phyloP scores from a whole-genome alignment of 1,140 invertebrate genomes.

The Brachionus calyciflorus region DNA sequence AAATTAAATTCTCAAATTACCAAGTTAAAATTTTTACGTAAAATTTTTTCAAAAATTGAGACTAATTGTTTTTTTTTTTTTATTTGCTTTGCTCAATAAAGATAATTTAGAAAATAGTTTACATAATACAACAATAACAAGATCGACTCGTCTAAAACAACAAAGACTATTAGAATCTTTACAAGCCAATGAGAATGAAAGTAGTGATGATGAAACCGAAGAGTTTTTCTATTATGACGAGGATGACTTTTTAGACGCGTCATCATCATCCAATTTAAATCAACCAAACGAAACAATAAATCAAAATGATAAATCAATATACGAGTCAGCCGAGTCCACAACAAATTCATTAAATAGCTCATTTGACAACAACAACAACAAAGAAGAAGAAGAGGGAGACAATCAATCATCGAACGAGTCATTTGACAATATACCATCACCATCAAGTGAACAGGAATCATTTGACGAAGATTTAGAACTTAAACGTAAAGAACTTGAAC shows the following conservation, averaged over 20 bases:
- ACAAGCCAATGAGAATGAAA: background rate
- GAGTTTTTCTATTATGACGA: conserved; percentile 26
- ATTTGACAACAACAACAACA: background rate
- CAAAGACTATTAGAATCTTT: conserved; percentile 35
- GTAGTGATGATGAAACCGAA: conserved; percentile 3
- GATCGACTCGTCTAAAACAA: conserved; percentile 38
- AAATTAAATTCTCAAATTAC: background rate
- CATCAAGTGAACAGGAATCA: background rate
- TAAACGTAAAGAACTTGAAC: conserved; percentile 17
- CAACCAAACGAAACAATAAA: background rate
- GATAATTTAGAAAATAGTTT: conserved; percentile 13
- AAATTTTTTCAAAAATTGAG: background rate
- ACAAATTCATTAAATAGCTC: background rate
- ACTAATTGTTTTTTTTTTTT: background rate
- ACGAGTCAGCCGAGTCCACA: conserved; percentile 15
- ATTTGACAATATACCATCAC: background rate
- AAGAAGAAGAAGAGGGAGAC: background rate
- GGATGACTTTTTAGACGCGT: background rate
- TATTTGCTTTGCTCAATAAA: background rate
- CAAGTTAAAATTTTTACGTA: background rate
- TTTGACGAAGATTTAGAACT: conserved; percentile 35
- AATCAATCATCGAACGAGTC: background rate
- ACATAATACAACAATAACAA: conserved; percentile 12
- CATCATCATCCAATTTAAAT: background rate
- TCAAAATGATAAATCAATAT: background rate